Base-by-base conservation (phyloP, 2,797 vertebrate species). In the Labeo calbasu region DNA sequence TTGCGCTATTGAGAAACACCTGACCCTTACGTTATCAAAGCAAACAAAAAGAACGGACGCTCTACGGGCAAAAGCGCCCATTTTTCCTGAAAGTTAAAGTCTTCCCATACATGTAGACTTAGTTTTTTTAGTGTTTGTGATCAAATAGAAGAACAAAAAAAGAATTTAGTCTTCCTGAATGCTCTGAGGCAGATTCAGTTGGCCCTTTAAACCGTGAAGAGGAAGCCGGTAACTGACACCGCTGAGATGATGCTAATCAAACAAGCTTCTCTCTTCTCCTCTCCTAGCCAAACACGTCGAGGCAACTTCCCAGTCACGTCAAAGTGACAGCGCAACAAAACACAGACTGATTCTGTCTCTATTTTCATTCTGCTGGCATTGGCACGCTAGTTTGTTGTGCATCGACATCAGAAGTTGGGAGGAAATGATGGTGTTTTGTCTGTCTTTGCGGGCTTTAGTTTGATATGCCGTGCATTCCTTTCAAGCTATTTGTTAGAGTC, bases 401-500 rank as follows among this genome's bases (percentile, higher is more conserved):
- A 93, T 94, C 92, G 92, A 93, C 92, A 92, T 94, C 92, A 91
- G 92, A 94, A 92, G 92, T 91, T 88, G 91, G 88, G 89, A 91
- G 89, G 87, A 88, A 88, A 93, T 90, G 90, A 89, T 86, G 89
- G 91, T 88, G 89, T 94, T 93, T 93, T 94, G 92, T 93, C 92
- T 93, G 92, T 92, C 92, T 93, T 94, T 93, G 92, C 92, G 86
- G 91, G 91, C 77, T 89, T 23, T 86, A 66, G 93, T 92, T 94
- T 94, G 93, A 94, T 93, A 93, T 93, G 92, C 93, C 40, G 90
- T 87, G 84, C 88, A 89, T 90, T 91, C 90, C 92, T 93, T 94
- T 93, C 92, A 93, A 92, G 89, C 89, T 93, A 92, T 94, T 95
- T 95, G 93, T 94, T 94, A 89, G 92, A 94, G 92, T 95, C 93